Evolutionary conservation across 2,113 vertebrate species (phyloP).

Genomic region (Amphiprion percula): DNA sequence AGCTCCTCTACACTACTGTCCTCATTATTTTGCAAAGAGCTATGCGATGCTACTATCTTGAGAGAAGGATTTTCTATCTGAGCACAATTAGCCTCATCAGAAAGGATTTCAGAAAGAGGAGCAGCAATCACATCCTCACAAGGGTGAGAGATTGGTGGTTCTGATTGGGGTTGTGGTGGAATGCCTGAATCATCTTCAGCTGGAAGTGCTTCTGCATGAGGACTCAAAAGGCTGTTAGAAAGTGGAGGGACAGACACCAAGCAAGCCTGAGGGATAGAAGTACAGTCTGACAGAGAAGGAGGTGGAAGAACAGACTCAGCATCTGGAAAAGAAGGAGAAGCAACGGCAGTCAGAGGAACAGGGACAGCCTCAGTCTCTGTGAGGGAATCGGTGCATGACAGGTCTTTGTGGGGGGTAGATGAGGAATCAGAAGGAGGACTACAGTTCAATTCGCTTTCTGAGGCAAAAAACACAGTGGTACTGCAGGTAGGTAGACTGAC

Average conservation of each 20-base stretch:
- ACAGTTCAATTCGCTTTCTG: slow-evolving; percentile 55
- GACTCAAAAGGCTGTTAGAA: slow-evolving; percentile 28
- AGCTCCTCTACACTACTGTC: no score
- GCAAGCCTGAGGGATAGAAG: slow-evolving; percentile 31
- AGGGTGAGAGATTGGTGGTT: slow-evolving; percentile 12
- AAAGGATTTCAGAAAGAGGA: slow-evolving; percentile 14
- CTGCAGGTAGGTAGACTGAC: slow-evolving; percentile 46
- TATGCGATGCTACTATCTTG: slow-evolving; percentile 3
- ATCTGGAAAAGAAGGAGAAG: slow-evolving; percentile 57
- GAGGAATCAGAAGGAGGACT: slow-evolving; percentile 39
- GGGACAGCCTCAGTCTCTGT: slow-evolving; percentile 24
- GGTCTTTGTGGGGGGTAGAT: slow-evolving; percentile 45
- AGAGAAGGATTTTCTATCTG: slow-evolving; percentile 12
- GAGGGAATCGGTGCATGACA: slow-evolving; percentile 20
- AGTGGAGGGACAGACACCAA: slow-evolving; percentile 24
- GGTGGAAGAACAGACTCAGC: slow-evolving; percentile 32
- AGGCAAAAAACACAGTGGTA: slow-evolving; percentile 45
- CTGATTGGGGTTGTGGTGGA: slow-evolving; percentile 40
- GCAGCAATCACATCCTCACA: slow-evolving; percentile 12
- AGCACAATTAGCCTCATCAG: slow-evolving; percentile 15
- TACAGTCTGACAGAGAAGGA: slow-evolving; percentile 42
- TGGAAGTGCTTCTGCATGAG: slow-evolving; percentile 30
- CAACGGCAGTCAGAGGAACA: slow-evolving; percentile 8
- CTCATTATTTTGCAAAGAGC: not conserved
- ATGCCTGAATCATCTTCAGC: slow-evolving; percentile 40